Base-by-base conservation (phyloP, 2,888 invertebrate species). In the Spialia ferax region DNA sequence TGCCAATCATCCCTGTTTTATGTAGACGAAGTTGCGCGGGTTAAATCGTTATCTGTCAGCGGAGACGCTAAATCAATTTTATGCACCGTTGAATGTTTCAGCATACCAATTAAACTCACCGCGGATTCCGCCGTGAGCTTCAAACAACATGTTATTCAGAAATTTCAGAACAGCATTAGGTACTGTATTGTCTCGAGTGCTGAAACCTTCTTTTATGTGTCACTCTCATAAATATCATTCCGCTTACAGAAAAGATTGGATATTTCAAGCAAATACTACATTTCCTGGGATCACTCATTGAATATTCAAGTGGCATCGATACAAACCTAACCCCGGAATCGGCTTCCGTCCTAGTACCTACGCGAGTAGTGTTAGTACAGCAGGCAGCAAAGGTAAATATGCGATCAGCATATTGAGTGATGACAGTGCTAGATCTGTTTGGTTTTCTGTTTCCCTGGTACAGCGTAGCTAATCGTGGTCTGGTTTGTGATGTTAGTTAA, bases 291-390 rank as follows among this genome's bases (percentile, higher is more conserved):
- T 32, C 20, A 48, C 29, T 56, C 63, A 64, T 64, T 64, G 48
- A 56, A 56, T 56, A 64, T 56, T 56, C 63, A 64, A 32, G 6
- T 38, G 56, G 29, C 54, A 56, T 45, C 42, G 38, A 54, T 45
- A 56, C 63, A 56, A 55, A 23, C 56, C 35, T 22, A 18, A 4
- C 55, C 15, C n/a, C 13, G 23, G 11, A 63, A 63, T 55, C 63
- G 13, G 55, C 42, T 63, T 48, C 20, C 48, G 48, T 29, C 5
- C 29, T 26, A 35, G 35, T 35, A 11, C 38, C n/a, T 7, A n/a
- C n/a, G n/a, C 38, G 38, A 38, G 38, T 38, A 38, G n/a, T 38
- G 54, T 54, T n/a, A 42, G 29, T 50, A 50, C 57, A 65, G 32
- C 32, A 13, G 50, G 32, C 54, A 52, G 3, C 52, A 42, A 54